Percentiles rank a stretch among this genome's conserved stretches.
phyloP scores from a whole-genome alignment of 2,797 vertebrate species.

The Lagothrix lagotricha region DNA sequence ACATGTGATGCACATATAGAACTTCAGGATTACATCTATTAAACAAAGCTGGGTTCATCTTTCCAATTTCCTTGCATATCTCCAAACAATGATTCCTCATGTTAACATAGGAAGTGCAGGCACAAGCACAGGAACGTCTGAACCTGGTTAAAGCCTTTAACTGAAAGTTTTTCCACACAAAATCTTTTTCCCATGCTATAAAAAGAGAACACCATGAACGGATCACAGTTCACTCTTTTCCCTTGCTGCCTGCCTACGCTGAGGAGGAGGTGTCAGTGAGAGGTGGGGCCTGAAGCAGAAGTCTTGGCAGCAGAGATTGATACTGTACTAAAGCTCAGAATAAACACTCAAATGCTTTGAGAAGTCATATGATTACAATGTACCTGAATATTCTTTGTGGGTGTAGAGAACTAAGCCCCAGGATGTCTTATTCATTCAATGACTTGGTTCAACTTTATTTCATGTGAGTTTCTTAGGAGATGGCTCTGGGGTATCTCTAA shows the following conservation, averaged over 20 bases:
- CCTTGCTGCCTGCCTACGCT: background rate
- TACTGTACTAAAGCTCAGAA: constrained; percentile 57
- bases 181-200: background rate
- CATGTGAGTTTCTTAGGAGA: background rate
- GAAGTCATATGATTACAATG: constrained; percentile 42
- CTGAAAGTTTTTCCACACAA: background rate
- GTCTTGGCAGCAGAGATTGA: constrained; percentile 57
- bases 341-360: constrained; percentile 57
- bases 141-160: constrained; percentile 20
- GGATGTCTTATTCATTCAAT: constrained; percentile 27
- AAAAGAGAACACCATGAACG: constrained; percentile 25
- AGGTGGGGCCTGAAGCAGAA: constrained; percentile 12
- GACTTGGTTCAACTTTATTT: constrained; percentile 23
- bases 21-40: background rate
- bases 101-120: background rate
- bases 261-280: constrained; percentile 43
- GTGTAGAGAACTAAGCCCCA: constrained; percentile 7
- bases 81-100: background rate
- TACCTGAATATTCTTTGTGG: constrained; percentile 4
- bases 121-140: background rate
- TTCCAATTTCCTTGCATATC: background rate
- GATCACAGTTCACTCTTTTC: background rate
- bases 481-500: background rate
- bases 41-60: background rate
- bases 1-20: background rate